Evolutionary conservation across 1,140 invertebrate genomes (phyloP).

Genomic region (Drosophila tsacasi): DNA sequence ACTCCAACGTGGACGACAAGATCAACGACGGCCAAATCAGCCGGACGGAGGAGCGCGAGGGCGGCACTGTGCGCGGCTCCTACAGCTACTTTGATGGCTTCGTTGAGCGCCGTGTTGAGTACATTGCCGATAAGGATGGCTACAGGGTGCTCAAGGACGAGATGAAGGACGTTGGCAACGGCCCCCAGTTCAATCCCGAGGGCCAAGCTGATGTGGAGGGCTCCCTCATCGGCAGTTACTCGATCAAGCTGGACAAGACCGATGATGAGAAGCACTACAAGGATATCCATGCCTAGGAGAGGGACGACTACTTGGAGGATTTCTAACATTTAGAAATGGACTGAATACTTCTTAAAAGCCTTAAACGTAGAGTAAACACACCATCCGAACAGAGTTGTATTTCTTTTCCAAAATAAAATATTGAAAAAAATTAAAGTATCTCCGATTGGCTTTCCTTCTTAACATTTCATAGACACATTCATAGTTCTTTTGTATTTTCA

Average conservation of each 20-base stretch:
- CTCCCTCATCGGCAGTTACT: conserved; percentile 82
- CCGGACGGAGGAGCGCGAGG: conserved; percentile 86
- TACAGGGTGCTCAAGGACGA: conserved; percentile 86
- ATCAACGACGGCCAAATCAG: conserved; percentile 86
- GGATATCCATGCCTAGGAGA: conserved; percentile 46
- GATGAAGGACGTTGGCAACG: conserved; percentile 86
- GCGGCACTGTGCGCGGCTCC: conserved; percentile 85
- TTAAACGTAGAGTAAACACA: conserved; percentile 46
- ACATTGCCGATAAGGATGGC: conserved; percentile 87
- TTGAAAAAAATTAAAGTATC: conserved; percentile 14
- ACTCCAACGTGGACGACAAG: conserved; percentile 85
- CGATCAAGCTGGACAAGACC: conserved; percentile 72
- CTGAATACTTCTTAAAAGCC: conserved; percentile 72
- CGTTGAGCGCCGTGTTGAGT: conserved; percentile 86
- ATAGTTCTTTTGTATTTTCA: conserved; percentile 23
- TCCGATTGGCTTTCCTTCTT: not conserved
- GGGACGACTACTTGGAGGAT: conserved; percentile 28
- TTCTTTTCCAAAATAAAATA: conserved; percentile 38
- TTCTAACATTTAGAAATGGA: conserved; percentile 85
- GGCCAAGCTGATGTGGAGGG: conserved; percentile 86
- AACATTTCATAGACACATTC: too few relatives aligned
- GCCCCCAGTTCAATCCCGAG: conserved; percentile 85
- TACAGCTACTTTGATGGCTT: conserved; percentile 88
- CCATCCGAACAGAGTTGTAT: conserved; percentile 36
- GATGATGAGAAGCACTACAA: conserved; percentile 73